Evolutionary conservation across 2,797 vertebrate genomes (phyloP), one percentile per base, ranked within the genome.

Genomic region (Naso thynnoides): DNA sequence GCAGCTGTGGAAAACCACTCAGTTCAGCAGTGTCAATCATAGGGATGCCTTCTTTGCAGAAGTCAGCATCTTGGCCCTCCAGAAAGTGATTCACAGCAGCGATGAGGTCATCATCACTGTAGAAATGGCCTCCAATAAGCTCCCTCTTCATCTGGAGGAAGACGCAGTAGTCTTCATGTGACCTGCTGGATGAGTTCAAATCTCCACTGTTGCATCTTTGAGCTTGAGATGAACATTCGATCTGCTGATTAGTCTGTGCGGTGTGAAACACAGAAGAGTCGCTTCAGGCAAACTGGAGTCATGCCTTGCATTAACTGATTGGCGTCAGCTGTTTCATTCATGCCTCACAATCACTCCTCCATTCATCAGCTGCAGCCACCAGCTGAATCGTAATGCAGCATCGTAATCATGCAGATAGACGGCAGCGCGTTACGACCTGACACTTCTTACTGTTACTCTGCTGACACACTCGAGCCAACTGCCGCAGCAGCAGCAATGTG

Each of bases 231-330:
- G 47, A 0, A 1, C 6, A 56, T 13, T 31, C 26, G 27, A 36
- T 45, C n/a, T 42, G 50, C 56, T 49, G 42, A 41, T 66, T 26
- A 56, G n/a, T 11, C 42, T 14, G 6, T 19, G 9, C 1, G 39
- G 24, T 2, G 1, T 2, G 16, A 18, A 33, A 33, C 31, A 33
- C 31, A 9, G 31, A 6, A 9, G 31, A 6, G 31, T 33, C n/a
- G n/a, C n/a, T n/a, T n/a, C n/a, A n/a, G n/a, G n/a, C n/a, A n/a
- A n/a, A n/a, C n/a, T 10, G 21, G 2, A n/a, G 69, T 14, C 50
- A 21, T 27, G 9, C 48, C n/a, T n/a, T 29, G 21, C 66, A 74
- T 79, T 42, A 59, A 59, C 70, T 58, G 64, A 73, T 62, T 57
- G 63, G 47, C n/a, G 2, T 55, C 57, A 62, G 58, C 54, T 54